These are phyloP conservation scores for Dinoponera quadriceps DNA, from an alignment of 1,140 invertebrate genomes.

Conservation along the genomic window DNA sequence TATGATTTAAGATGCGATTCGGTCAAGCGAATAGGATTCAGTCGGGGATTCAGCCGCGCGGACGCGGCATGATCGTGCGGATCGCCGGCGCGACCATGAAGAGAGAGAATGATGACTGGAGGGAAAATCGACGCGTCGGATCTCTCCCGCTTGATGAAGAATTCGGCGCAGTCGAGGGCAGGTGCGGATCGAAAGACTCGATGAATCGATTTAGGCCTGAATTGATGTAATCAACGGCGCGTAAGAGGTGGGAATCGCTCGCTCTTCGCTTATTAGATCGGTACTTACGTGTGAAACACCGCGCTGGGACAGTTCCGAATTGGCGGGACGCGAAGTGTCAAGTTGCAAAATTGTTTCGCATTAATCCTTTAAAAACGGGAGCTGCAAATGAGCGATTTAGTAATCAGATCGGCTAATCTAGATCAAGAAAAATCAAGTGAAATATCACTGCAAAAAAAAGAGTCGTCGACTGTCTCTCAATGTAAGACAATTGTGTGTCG, in stretches of 20 bases:
- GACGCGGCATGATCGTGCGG: conserved; percentile 68
- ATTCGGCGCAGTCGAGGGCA: conserved; percentile 66
- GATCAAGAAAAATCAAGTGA: no score
- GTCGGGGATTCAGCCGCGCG: conserved; percentile 37
- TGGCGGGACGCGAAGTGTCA: not conserved
- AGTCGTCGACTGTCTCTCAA: no score
- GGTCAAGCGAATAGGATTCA: conserved; percentile 61
- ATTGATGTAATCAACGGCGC: conserved; percentile 70
- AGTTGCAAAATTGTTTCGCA: not conserved
- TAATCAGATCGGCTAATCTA: no score
- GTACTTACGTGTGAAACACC: conserved; percentile 19
- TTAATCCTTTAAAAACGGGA: not conserved
- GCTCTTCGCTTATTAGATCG: conserved; percentile 45
- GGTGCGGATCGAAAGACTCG: conserved; percentile 69
- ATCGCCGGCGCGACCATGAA: conserved; percentile 65
- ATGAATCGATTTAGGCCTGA: conserved; percentile 72
- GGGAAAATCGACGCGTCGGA: conserved; percentile 60
- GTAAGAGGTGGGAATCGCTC: conserved; percentile 41
- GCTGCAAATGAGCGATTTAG: no score
- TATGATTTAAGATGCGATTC: conserved; percentile 71
- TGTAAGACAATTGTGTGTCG: no score
- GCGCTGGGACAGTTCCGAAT: conserved; percentile 24
- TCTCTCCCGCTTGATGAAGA: conserved; percentile 70
- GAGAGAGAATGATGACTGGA: conserved; percentile 71
- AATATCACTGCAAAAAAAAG: no score